Base-by-base conservation (phyloP, 2,113 vertebrate genomes). In the Plestiodon gilberti region DNA sequence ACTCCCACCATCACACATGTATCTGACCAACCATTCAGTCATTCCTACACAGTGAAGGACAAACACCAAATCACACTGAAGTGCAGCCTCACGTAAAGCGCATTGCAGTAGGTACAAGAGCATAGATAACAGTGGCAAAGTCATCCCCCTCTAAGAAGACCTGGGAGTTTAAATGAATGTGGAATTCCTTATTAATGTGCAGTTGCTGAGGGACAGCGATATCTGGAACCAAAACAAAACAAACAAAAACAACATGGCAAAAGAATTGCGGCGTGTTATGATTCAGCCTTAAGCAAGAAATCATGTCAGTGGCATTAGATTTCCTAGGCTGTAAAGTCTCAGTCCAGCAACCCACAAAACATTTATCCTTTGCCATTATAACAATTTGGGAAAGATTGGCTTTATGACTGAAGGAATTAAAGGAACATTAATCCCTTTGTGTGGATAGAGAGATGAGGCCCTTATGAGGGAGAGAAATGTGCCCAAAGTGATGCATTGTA, bases 281-380 rank as follows among this genome's bases (percentile, higher is more conserved):
- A 57, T 38, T 82, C 35, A 69, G 48, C 33, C 10, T 22, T 2
- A 79, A 79, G 52, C 38, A 84, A 64, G 3, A 20, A 64, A 33
- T 65, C 48, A 17, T 61, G 25, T 78, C 64, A 85, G 18, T 78
- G 64, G 3, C 33, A 35, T 82, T 25, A 71, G 11, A 71, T 82
- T 69, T 83, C 28, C 61, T 33, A 64, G 30, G 3, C 43, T 84
- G 15, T 55, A 77, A 77, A 67, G 48, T 55, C n/a, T 43, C 67
- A 10, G 22, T 57, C 52, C 33, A 79, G 22, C 30, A 75, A 65
- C 10, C 70, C 48, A 57, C 33, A 78, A 85, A 78, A 78, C 33
- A 85, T 78, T 85, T 78, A 69, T 79, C 52, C 52, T 69, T 1
- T 78, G 33, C 35, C 48, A 85, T 78, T 85, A 70, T 73, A 62